A percentile compares a stretch with the other conserved stretches of the same genome.
These are phyloP conservation scores for Ladona fulva DNA, from an alignment of 1,140 invertebrate species.

Conservation along the genomic window DNA sequence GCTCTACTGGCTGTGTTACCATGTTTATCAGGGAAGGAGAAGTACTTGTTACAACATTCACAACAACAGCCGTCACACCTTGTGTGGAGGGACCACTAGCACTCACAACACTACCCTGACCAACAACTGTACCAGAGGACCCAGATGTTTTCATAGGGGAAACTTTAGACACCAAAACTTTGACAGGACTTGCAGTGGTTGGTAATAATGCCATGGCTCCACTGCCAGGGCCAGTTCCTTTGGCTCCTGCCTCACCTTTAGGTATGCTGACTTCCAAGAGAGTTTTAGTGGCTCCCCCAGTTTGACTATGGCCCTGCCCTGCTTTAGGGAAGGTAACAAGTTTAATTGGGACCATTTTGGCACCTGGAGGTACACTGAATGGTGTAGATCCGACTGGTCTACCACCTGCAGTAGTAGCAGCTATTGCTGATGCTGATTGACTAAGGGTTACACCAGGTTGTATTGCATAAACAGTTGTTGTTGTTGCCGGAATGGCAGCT, in stretches of 20 bases:
- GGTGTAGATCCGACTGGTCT: background rate
- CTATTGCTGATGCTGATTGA: slow-evolving; percentile 19
- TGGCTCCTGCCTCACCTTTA: slow-evolving; percentile 10
- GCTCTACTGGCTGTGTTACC: background rate
- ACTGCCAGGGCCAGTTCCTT: background rate
- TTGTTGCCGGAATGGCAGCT: background rate
- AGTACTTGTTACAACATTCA: slow-evolving; percentile 23
- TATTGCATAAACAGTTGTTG: slow-evolving; percentile 23
- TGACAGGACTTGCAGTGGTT: slow-evolving; percentile 24
- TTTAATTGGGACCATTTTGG: slow-evolving; percentile 35
- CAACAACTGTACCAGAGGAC: slow-evolving; percentile 19
- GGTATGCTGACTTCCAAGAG: slow-evolving; percentile 16
- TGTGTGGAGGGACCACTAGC: background rate
- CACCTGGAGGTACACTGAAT: slow-evolving; percentile 24
- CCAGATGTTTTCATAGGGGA: slow-evolving; percentile 23
- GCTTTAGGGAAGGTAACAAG: slow-evolving; percentile 32
- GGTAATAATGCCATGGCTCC: background rate
- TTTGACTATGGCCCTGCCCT: slow-evolving; percentile 14
- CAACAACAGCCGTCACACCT: slow-evolving; percentile 20
- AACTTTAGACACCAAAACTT: slow-evolving; percentile 27
- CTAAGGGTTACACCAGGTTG: slow-evolving; percentile 19
- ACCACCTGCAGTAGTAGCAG: slow-evolving; percentile 17
- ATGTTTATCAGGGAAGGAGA: slow-evolving; percentile 11
- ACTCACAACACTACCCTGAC: background rate
- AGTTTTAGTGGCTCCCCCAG: slow-evolving; percentile 15